Base-by-base conservation (phyloP, 1,140 invertebrate genomes). In the Zophobas morio region DNA sequence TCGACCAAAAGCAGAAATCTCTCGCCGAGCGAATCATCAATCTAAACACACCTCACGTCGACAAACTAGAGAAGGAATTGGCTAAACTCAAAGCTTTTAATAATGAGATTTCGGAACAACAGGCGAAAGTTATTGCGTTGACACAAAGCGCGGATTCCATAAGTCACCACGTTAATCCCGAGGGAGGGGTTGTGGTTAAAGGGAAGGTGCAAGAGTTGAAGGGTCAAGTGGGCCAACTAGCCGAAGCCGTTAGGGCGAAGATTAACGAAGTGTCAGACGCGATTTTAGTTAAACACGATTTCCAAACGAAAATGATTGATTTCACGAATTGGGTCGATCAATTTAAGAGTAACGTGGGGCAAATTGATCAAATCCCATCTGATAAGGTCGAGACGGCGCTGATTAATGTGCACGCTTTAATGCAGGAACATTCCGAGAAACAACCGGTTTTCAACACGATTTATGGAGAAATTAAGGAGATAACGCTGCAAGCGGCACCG, bases 321-420 rank as follows among this genome's bases (percentile, higher is more conserved):
- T 95, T 98, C 83, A 92, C 93, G 57, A 93, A 93, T 66, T 97
- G 95, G 95, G 91, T 98, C 86, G 93, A 93, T 53, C 90, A 93
- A 71, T 89, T 96, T 54, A 89, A 92, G 80, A 88, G 90, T 32
- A 93, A 94, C 81, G 90, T 95, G 32, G 91, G 92, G 51, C 92
- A 94, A 80, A 91, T 95, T 60, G 93, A 94, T 85, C 94, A 96
- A 83, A 91, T 97, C 8, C 91, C 92, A 83, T 89, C 93, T 1
- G 93, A 95, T 80, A 92, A 94, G 84, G 91, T 97, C 1, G 93
- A 95, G 78, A 89, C 91, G 0, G 91, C 91, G 53, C 84, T 96
- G n/a, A 93, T 94, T 81, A 92, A 92, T 1, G 90, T 96, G 71
- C 94, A 96, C 81, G 90, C 91, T 0, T 87, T 95, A 32, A 86